Evolutionary conservation across 2,113 vertebrate genomes (phyloP).

Genomic region (Oncorhynchus gorbuscha): DNA sequence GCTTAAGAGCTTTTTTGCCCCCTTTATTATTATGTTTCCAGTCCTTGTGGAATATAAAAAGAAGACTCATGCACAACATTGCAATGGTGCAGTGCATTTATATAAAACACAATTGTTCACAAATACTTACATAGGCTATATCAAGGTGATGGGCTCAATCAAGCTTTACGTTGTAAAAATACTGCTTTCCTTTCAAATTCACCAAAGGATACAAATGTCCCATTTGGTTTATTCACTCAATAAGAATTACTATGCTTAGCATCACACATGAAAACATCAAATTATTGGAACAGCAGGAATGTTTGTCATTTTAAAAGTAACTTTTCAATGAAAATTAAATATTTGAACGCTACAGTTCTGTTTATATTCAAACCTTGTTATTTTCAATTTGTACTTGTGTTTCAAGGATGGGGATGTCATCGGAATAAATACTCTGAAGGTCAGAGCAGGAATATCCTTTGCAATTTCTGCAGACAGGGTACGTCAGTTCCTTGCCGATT

Average conservation of each 20-base stretch:
- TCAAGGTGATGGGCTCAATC: no score
- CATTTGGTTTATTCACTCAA: background rate
- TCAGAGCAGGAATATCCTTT: constrained; percentile 83
- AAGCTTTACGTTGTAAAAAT: background rate
- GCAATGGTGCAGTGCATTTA: no score
- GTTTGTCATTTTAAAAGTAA: background rate
- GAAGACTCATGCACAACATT: background rate
- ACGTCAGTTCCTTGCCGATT: constrained; percentile 78
- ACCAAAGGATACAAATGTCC: background rate
- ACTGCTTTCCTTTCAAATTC: background rate
- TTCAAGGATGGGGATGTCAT: constrained; percentile 84
- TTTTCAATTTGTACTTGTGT: constrained; percentile 19
- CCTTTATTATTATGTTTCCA: constrained; percentile 8
- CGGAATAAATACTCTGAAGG: constrained; percentile 84
- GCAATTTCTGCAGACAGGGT: constrained; percentile 82
- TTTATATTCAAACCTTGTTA: background rate
- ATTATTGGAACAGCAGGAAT: background rate
- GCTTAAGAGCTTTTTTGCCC: constrained; percentile 27
- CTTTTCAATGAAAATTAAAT: background rate
- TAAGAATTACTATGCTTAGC: constrained; percentile 5
- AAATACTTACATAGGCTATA: no score
- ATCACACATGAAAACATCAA: background rate
- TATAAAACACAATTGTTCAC: no score
- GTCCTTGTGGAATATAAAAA: background rate
- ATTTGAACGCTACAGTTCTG: background rate